These are phyloP conservation scores for Phoeniculus purpureus DNA, from an alignment of 2,797 vertebrate genomes.

Conservation along the genomic window DNA sequence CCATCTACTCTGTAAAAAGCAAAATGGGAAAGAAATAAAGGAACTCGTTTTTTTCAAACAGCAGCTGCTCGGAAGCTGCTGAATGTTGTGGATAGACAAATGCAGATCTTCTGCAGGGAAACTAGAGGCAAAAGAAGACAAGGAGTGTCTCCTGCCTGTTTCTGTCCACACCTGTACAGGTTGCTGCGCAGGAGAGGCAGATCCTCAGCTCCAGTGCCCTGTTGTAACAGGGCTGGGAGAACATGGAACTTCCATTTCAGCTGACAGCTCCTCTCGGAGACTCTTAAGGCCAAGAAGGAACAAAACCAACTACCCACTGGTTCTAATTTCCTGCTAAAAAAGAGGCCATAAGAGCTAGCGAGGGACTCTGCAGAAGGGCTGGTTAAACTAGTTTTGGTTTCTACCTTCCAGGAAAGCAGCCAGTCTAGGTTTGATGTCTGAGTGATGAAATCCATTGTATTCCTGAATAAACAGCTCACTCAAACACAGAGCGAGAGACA, in stretches of 20 bases:
- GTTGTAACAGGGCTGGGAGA: neutral
- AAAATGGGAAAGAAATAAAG: neutral
- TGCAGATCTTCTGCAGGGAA: neutral
- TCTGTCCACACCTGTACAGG: accelerated
- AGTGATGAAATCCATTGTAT: slow-evolving; percentile 45
- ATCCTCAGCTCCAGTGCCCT: neutral
- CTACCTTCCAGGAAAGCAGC: slow-evolving; percentile 52
- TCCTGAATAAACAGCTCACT: slow-evolving; percentile 29
- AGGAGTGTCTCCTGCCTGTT: neutral
- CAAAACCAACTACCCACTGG: neutral
- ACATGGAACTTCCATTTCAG: neutral
- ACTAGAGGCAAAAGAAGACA: neutral
- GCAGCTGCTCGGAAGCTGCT: neutral
- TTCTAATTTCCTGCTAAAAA: slow-evolving; percentile 23
- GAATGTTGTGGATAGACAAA: neutral
- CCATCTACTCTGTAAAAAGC: neutral
- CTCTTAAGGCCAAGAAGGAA: slow-evolving; percentile 14
- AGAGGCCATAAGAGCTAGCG: neutral
- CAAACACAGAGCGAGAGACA: neutral
- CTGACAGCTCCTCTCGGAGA: neutral
- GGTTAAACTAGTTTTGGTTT: slow-evolving; percentile 12
- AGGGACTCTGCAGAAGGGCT: neutral
- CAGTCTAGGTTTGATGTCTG: neutral
- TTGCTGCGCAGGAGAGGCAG: neutral
- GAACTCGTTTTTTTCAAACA: neutral